Base-by-base conservation (phyloP, 2,888 invertebrate genomes). In the Pammene aurita region DNA sequence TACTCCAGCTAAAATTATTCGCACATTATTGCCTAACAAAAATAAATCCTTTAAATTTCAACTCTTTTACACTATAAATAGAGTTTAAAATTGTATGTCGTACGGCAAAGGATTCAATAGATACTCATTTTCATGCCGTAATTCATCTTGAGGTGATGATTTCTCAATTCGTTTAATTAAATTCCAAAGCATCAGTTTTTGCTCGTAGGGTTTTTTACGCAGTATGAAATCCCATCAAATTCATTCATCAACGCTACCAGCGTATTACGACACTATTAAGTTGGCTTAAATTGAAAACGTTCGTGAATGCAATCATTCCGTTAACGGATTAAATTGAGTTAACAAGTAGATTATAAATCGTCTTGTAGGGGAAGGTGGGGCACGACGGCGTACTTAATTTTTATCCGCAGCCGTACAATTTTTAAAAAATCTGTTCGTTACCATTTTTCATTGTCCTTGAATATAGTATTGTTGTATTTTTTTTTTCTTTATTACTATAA, bases 211-310 rank as follows among this genome's bases (percentile, higher is more conserved):
- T 54, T 55, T 58, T 44, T 58, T 44, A 4, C 18, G 34, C 44
- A 26, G 26, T 57, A 48, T 14, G 38, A 68, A 68, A 48, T 35
- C 18, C 62, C 46, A 62, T 68, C 57, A 57, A 57, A 52, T 68
- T 63, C 57, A 63, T 63, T 63, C 16, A 68, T 26, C 18, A 16
- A 34, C 34, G 16, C 50, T 42, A 66, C 52, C 5, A 52, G 26
- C 34, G 38, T 35, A 34, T 66, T 65, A 48, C 56, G 46, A 48
- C n/a, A 41, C 56, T n/a, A 55, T 34, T 38, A 41, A 56, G 41
- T 58, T 52, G 13, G 41, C n/a, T 63, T 38, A 54, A 44, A 60
- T 54, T 46, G 13, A 66, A 60, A 44, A 16, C 18, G 44, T 54
- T 54, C 35, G 13, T 52, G 48, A 57, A 9, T 48, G 34, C 48